These are phyloP conservation scores for Temnothorax curvispinosus DNA, from an alignment of 1,140 invertebrate species.

Conservation along the genomic window DNA sequence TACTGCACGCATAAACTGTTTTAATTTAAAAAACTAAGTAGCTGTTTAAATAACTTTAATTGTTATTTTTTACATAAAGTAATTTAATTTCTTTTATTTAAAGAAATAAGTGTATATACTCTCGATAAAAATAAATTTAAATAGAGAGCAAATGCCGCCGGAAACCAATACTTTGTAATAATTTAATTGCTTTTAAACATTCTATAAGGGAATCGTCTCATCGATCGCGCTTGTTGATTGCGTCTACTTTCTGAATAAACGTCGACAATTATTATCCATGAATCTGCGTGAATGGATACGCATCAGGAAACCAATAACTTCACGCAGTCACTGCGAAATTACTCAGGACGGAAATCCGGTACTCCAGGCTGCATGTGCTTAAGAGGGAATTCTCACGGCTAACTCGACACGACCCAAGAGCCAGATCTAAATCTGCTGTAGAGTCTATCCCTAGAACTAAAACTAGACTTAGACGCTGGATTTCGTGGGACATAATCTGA, in stretches of 20 bases:
- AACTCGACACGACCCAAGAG: not conserved
- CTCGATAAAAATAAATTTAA: not conserved
- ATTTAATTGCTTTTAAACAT: not conserved
- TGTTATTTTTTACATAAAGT: not conserved
- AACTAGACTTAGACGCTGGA: slow-evolving; percentile 52
- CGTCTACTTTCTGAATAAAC: not conserved
- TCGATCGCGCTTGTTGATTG: not conserved
- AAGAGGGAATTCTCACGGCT: slow-evolving; percentile 33
- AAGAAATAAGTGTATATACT: not conserved
- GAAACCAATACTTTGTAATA: not conserved
- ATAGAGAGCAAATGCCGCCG: not conserved
- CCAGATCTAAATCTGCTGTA: slow-evolving; percentile 34
- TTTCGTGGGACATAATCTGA: slow-evolving; percentile 50
- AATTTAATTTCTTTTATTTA: not conserved
- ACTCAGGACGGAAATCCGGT: slow-evolving; percentile 46
- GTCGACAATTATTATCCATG: not conserved
- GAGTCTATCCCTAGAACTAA: slow-evolving; percentile 29
- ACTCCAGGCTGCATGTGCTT: slow-evolving; percentile 16
- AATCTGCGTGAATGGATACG: not conserved
- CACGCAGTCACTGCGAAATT: slow-evolving; percentile 20
- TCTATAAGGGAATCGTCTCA: not conserved
- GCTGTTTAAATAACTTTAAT: not conserved
- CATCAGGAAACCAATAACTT: slow-evolving; percentile 25
- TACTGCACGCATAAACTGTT: not conserved
- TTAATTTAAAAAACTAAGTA: not conserved